A percentile compares a stretch with the other conserved stretches of the same genome.
These are phyloP conservation scores for Heteractis magnifica DNA, from an alignment of 92 coral and sea anemone species.

Conservation along the genomic window DNA sequence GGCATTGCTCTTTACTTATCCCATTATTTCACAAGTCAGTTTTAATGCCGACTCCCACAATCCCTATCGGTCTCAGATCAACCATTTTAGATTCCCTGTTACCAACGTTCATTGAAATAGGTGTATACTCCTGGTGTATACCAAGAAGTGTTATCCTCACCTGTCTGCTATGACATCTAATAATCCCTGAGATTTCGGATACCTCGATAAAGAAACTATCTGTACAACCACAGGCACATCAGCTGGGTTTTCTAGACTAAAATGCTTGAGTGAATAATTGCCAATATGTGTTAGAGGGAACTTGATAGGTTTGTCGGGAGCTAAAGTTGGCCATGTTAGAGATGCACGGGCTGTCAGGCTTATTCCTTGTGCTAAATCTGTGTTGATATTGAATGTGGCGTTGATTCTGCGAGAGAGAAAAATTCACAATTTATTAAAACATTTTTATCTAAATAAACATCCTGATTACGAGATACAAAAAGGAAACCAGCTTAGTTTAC, in stretches of 20 bases:
- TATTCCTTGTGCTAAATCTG: slow-evolving; percentile 84
- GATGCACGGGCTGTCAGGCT: slow-evolving; percentile 68
- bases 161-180: slow-evolving; percentile 85
- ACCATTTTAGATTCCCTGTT: too few species aligned
- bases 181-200: slow-evolving; percentile 70
- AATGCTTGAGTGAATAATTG: slow-evolving; percentile 73
- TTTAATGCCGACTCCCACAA: too few species aligned
- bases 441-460: neutral
- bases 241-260: slow-evolving; percentile 84
- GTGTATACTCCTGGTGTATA: too few species aligned
- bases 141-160: slow-evolving; percentile 21
- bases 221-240: slow-evolving; percentile 82
- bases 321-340: slow-evolving; percentile 88
- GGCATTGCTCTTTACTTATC: too few species aligned
- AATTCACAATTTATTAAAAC: neutral
- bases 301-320: slow-evolving; percentile 91
- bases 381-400: slow-evolving; percentile 70
- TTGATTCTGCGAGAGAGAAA: slow-evolving; percentile 54
- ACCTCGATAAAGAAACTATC: slow-evolving; percentile 74
- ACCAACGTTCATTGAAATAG: neutral
- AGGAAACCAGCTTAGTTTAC: too few species aligned
- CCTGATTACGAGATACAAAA: neutral
- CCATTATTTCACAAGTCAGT: too few species aligned
- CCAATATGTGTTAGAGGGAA: slow-evolving; percentile 96
- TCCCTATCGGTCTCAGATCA: too few species aligned